Percentiles rank a stretch among this genome's conserved stretches.
These are phyloP conservation scores for Drosophila kokeensis DNA, from an alignment of 2,888 invertebrate genomes.

Conservation along the genomic window DNA sequence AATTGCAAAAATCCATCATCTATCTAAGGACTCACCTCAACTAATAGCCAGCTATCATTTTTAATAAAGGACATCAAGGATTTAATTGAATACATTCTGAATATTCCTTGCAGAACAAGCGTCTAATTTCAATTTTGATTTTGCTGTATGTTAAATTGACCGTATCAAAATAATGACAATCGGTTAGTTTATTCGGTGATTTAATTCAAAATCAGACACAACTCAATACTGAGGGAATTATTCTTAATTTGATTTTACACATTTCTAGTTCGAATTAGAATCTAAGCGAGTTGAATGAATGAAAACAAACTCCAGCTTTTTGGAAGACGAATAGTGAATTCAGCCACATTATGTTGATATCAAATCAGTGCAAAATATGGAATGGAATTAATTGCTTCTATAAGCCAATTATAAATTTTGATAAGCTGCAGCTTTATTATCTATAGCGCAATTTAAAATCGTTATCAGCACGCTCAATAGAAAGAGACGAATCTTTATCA, in stretches of 20 bases:
- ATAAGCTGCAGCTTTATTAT: neutral
- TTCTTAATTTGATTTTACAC: neutral
- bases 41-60: constrained; percentile 26
- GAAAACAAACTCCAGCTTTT: neutral
- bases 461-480: neutral
- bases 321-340: too few species aligned
- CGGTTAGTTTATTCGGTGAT: neutral
- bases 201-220: neutral
- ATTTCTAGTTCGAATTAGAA: neutral
- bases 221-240: neutral
- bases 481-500: neutral
- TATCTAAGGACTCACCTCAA: constrained; percentile 7
- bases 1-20: neutral
- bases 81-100: too few species aligned
- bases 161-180: constrained; percentile 47
- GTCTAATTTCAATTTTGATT: constrained; percentile 43
- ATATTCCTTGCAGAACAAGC: too few species aligned
- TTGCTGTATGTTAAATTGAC: constrained; percentile 50
- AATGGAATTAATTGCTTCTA: neutral
- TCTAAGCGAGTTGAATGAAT: too few species aligned
- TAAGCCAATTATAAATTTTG: neutral
- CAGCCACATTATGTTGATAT: neutral
- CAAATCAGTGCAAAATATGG: neutral
- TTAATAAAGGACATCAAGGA: neutral
- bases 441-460: neutral